These are phyloP conservation scores for Rhizomys pruinosus DNA, from an alignment of 2,113 vertebrate species.

Conservation along the genomic window DNA sequence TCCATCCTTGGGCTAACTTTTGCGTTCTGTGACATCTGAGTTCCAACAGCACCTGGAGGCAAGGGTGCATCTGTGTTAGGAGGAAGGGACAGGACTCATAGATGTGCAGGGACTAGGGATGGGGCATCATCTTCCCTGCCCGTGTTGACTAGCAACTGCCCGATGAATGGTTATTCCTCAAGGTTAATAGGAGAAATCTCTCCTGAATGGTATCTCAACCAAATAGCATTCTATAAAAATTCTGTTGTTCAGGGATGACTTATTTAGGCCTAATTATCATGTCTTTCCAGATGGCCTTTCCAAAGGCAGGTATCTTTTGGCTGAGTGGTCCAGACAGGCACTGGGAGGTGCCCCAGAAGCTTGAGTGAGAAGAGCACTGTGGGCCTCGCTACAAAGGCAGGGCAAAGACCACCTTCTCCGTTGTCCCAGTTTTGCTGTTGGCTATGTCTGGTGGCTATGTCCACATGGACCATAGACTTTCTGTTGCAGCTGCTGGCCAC, in stretches of 20 bases:
- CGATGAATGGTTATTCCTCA: background rate
- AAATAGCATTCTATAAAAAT: background rate
- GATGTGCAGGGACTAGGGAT: background rate
- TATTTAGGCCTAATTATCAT: background rate
- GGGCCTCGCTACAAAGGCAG: background rate
- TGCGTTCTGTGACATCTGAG: constrained; percentile 35
- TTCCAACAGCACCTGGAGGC: constrained; percentile 44
- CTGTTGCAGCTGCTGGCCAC: background rate
- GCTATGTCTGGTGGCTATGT: background rate
- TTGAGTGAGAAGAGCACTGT: background rate
- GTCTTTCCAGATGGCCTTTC: background rate
- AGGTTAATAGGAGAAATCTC: background rate
- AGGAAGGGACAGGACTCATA: constrained; percentile 14
- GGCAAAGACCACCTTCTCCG: background rate
- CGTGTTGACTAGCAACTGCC: background rate
- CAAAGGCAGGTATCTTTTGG: background rate
- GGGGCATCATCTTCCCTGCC: background rate
- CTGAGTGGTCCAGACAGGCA: too few relatives aligned
- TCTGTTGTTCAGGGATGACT: background rate
- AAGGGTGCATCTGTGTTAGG: background rate
- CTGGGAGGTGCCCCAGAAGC: background rate
- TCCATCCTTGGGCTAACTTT: constrained; percentile 1
- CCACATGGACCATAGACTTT: background rate
- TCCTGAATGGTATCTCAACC: background rate
- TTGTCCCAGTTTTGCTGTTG: background rate